Conservation (phyloP, 2,113 vertebrate genomes). For the Hypanus sabinus region DNA sequence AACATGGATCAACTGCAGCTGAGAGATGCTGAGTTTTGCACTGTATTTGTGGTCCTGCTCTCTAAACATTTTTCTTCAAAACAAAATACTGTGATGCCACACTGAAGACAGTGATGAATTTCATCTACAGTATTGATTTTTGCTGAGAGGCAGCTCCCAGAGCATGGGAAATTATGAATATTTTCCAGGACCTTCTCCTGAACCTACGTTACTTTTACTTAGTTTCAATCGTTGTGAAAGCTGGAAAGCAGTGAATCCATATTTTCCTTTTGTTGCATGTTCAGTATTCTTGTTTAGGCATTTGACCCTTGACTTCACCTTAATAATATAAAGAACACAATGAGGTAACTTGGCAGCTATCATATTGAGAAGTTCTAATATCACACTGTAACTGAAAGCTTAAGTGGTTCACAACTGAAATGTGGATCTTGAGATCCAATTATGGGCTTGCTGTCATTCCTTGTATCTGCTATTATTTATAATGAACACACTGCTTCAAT, state of each 20-base stretch:
- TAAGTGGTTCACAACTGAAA: conserved; percentile 22
- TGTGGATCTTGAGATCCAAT: conserved; percentile 21
- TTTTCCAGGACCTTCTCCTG: no score
- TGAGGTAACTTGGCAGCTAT: background rate
- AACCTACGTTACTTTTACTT: no score
- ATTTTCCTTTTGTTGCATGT: background rate
- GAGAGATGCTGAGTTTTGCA: no score
- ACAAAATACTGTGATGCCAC: no score
- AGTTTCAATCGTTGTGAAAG: background rate
- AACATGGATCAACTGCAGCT: no score
- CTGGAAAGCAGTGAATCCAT: background rate
- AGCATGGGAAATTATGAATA: no score
- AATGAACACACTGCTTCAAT: conserved; percentile 35
- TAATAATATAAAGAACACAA: conserved; percentile 13
- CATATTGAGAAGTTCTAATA: conserved; percentile 24
- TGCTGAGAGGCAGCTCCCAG: no score
- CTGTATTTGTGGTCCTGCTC: no score
- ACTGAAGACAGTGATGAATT: no score
- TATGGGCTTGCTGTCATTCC: conserved; percentile 26
- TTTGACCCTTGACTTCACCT: background rate
- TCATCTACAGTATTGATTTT: no score
- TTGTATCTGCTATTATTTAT: conserved; percentile 32
- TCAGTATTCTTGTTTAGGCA: background rate
- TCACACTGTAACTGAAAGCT: conserved; percentile 25
- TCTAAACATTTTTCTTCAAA: no score